Conservation (phyloP, 2,888 invertebrate genomes). For the Coleophora flavipennella region DNA sequence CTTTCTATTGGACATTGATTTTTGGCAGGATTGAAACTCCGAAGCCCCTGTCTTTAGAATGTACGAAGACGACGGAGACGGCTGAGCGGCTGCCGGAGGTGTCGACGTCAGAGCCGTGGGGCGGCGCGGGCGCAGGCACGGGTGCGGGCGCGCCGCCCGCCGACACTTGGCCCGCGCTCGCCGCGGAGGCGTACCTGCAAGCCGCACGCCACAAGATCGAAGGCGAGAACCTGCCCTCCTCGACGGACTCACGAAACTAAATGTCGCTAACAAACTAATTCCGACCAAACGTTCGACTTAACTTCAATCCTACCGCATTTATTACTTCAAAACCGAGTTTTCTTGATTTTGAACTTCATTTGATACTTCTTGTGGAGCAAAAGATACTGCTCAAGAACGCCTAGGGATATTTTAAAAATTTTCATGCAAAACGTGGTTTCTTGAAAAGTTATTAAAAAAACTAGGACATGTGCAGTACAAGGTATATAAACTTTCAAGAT, state of each 20-base stretch:
- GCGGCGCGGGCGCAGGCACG: constrained; percentile 24
- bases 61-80: constrained; percentile 36
- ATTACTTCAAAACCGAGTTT: too few species aligned
- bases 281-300: too few species aligned
- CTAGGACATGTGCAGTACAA: too few species aligned
- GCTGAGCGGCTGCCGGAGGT: constrained; percentile 60
- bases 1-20: neutral
- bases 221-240: constrained; percentile 62
- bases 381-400: too few species aligned
- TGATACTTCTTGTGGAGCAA: too few species aligned
- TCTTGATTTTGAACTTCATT: too few species aligned
- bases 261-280: too few species aligned
- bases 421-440: too few species aligned
- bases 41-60: constrained; percentile 58
- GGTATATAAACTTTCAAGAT: too few species aligned
- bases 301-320: too few species aligned
- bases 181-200: constrained; percentile 57
- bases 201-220: constrained; percentile 59
- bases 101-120: constrained; percentile 57
- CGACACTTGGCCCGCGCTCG: constrained; percentile 48
- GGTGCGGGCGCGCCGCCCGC: constrained; percentile 22
- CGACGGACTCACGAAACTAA: constrained; percentile 62
- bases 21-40: constrained; percentile 55
- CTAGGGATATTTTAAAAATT: too few species aligned
- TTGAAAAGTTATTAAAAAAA: too few species aligned